A percentile compares a stretch with the other conserved stretches of the same genome.
These are phyloP conservation scores for Xyrichtys novacula DNA, from an alignment of 2,797 vertebrate genomes.

Conservation along the genomic window DNA sequence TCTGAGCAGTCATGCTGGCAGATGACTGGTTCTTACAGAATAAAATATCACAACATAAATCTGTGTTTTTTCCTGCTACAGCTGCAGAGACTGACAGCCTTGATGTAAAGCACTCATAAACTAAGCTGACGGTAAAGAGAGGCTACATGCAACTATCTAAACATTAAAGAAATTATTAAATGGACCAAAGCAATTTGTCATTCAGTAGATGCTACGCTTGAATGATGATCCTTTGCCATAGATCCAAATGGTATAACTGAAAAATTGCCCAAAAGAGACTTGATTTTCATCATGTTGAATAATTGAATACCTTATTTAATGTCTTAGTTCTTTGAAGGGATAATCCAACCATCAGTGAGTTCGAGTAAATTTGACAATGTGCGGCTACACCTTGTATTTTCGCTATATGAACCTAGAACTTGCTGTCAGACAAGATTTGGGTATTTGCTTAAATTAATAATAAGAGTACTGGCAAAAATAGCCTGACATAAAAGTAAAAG, in stretches of 20 bases:
- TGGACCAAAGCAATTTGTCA: neutral
- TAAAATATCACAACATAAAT: neutral
- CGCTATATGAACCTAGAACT: neutral
- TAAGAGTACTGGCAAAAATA: no score
- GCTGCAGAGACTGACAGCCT: neutral
- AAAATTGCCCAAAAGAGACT: no score
- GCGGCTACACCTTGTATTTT: neutral
- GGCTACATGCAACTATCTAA: neutral
- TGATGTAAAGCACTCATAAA: neutral
- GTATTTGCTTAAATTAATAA: no score
- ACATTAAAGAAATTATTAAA: neutral
- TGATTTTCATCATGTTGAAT: neutral
- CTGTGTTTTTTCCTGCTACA: neutral
- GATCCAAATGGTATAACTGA: neutral
- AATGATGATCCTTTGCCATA: neutral
- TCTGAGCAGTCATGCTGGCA: constrained; percentile 19
- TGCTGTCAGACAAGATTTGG: neutral
- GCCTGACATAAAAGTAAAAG: no score
- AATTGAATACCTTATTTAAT: neutral
- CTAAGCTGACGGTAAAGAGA: neutral
- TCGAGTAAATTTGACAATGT: neutral
- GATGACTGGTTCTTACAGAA: neutral
- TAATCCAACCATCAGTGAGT: neutral
- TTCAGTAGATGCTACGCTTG: neutral
- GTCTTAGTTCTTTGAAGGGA: neutral